A percentile compares a stretch with the other conserved stretches of the same genome.
Evolutionary conservation across 2,113 vertebrate species (phyloP).

Genomic region (Nanorana parkeri): DNA sequence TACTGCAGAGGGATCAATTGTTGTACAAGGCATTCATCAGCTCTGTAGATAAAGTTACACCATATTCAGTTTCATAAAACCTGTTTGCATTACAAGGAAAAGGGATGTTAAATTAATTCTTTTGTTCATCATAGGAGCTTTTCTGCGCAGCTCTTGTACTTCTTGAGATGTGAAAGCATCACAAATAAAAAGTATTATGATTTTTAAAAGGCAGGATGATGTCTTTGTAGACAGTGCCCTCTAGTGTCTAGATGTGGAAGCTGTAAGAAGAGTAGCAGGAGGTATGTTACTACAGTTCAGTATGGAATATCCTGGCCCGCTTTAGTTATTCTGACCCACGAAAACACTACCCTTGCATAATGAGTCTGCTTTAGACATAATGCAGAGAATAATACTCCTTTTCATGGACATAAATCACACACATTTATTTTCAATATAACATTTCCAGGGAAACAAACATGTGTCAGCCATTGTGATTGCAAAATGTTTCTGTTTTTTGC

Average conservation of each 20-base stretch:
- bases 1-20: not conserved
- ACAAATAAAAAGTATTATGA: not conserved
- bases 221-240: constrained; percentile 35
- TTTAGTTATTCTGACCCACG: too few species aligned
- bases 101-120: not conserved
- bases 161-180: not conserved
- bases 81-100: not conserved
- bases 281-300: too few species aligned
- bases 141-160: not conserved
- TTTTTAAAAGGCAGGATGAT: not conserved
- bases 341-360: too few species aligned
- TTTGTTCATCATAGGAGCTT: constrained; percentile 1
- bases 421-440: too few species aligned
- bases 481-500: too few species aligned
- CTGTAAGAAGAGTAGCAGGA: not conserved
- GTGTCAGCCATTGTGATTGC: too few species aligned
- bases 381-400: too few species aligned
- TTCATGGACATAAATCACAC: too few species aligned
- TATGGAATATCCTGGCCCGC: too few species aligned
- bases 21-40: not conserved
- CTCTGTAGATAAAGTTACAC: not conserved
- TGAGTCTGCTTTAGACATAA: too few species aligned
- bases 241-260: not conserved
- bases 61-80: not conserved
- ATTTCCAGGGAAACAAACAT: too few species aligned